Evolutionary conservation across 1,140 invertebrate genomes (phyloP).

Genomic region (Halictus rubicundus): DNA sequence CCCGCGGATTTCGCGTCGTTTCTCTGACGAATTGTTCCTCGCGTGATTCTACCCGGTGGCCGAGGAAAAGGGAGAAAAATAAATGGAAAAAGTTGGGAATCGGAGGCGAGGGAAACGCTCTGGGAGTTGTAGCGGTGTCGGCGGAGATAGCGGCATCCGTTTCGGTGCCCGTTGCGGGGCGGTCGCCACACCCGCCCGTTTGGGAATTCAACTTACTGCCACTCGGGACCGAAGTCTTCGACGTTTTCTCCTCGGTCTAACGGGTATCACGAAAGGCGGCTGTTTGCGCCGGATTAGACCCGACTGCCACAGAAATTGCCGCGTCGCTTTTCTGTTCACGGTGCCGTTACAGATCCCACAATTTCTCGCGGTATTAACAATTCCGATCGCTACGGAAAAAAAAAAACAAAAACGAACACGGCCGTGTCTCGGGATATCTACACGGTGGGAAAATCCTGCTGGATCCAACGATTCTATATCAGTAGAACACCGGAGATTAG

Average conservation of each 20-base stretch:
- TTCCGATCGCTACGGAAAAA: not conserved
- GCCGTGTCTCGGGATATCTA: not conserved
- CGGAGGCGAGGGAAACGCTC: conserved; percentile 7
- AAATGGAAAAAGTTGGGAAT: conserved; percentile 13
- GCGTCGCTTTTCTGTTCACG: conserved; percentile 28
- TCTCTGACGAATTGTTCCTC: not conserved
- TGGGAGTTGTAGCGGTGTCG: conserved; percentile 41
- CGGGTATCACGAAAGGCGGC: conserved; percentile 55
- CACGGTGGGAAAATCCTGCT: not conserved
- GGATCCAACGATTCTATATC: too few relatives aligned
- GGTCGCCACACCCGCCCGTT: conserved; percentile 81
- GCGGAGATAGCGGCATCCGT: conserved; percentile 67
- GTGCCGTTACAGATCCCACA: conserved; percentile 22
- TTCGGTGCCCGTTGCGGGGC: conserved; percentile 77
- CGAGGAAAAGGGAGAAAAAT: not conserved
- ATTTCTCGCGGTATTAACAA: conserved; percentile 1
- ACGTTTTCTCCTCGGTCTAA: conserved; percentile 62
- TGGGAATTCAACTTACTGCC: conserved; percentile 80
- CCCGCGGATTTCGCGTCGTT: too few relatives aligned
- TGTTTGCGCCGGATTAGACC: conserved; percentile 38
- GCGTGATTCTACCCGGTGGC: not conserved
- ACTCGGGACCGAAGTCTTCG: conserved; percentile 62
- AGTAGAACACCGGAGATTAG: too few relatives aligned
- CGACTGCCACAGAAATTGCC: conserved; percentile 42
- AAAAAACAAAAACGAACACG: too few relatives aligned